phyloP scores from a whole-genome alignment of 2,113 vertebrate species.

The Aleadryas rufinucha region DNA sequence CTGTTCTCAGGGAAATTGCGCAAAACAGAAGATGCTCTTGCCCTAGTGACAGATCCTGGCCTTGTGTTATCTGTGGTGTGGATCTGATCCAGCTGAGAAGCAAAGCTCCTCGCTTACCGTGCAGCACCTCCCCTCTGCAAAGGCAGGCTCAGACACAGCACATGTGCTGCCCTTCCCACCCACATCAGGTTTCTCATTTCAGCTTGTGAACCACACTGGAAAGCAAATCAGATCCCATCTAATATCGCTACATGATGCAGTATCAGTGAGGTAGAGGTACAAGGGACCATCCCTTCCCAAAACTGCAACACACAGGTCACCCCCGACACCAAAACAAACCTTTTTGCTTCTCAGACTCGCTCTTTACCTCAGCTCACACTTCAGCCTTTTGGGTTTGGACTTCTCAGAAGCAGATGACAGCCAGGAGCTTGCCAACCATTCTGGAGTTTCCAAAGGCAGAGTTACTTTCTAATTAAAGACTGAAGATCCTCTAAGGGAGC shows the following conservation, averaged over 20 bases:
- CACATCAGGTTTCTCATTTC: background rate
- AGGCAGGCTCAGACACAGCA: background rate
- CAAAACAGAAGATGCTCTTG: conserved; percentile 31
- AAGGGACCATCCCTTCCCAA: background rate
- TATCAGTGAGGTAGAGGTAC: background rate
- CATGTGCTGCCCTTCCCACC: background rate
- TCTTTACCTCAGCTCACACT: background rate
- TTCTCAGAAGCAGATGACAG: background rate
- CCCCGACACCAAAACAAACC: background rate
- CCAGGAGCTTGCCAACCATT: background rate
- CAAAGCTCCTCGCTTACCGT: background rate
- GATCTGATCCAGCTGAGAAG: background rate
- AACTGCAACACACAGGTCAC: background rate
- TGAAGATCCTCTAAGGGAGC: background rate
- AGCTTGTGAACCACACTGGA: background rate
- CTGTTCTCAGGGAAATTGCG: conserved; percentile 35
- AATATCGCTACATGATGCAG: rapidly evolving
- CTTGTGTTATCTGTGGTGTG: background rate
- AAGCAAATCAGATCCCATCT: background rate
- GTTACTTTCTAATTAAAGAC: background rate
- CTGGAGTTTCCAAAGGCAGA: background rate
- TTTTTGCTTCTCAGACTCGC: background rate
- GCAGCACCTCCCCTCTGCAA: background rate
- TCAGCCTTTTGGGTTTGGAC: background rate
- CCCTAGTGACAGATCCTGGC: background rate